Base-by-base conservation (phyloP, 2,797 vertebrate species). In the Cuculus canorus region DNA sequence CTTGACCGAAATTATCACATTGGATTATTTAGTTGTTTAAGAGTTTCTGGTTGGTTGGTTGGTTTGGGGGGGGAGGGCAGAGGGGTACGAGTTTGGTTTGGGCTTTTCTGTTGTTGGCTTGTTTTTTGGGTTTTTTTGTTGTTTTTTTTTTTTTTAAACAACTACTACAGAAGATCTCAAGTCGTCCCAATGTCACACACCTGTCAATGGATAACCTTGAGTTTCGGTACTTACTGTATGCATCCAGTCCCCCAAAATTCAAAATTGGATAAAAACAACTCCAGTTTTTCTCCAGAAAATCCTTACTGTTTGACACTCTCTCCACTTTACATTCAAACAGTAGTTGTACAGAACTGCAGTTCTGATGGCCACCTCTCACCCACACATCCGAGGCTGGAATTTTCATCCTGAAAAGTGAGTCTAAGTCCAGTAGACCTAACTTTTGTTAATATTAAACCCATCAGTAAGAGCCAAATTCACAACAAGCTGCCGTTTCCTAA, bases 181-280 rank as follows among this genome's bases (percentile, higher is more conserved):
- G 32, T 39, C 63, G 41, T 79, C 21, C 47, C 43, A 45, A 13
- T 12, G 25, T 10, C 63, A 59, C 5, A 6, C 5, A 41, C 57
- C 10, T 50, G 48, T 13, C 0, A 0, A 68, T 0, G 0, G 72
- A 56, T 30, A 22, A 53, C 25, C 7, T 60, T 13, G 72, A 10
- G 17, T 75, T 80, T 30, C 75, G 82, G 7, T 50, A 73, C 35
- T 35, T 75, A 54, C 4, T n/a, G 11, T 27, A 43, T 13, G 13
- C n/a, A 57, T 52, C 27, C 47, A 60, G 30, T 71, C 13, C 52
- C 41, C 27, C 53, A 76, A 25, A 72, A 69, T 45, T 63, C 50
- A 77, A 13, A 77, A 50, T 21, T 41, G 12, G 32, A 61, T 23
- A 56, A 64, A 65, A 71, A 3, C 10, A 60, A 43, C 5, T 71